Evolutionary conservation across 2,113 vertebrate species (phyloP).

Genomic region (Cichladusa arquata): DNA sequence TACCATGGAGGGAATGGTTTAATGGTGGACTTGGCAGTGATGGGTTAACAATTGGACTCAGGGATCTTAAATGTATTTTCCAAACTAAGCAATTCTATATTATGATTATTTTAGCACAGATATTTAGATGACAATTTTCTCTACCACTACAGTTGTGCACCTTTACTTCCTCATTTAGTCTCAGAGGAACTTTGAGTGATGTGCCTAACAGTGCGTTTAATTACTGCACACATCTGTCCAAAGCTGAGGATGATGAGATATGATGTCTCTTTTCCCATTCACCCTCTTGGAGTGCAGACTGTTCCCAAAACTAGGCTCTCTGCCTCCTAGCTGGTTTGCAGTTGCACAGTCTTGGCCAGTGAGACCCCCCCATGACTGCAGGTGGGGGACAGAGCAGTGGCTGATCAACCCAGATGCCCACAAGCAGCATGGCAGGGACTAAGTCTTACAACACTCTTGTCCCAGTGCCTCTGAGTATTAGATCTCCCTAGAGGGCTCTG

Average conservation of each 20-base stretch:
- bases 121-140: neutral
- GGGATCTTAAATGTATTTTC: neutral
- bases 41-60: neutral
- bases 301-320: neutral
- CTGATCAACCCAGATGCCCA: no score
- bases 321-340: neutral
- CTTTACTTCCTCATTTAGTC: neutral
- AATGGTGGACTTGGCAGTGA: neutral
- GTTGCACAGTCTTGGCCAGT: neutral
- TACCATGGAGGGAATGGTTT: neutral
- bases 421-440: neutral
- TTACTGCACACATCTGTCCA: neutral
- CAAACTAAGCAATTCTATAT: neutral
- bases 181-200: neutral
- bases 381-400: fast-evolving
- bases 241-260: neutral
- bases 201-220: neutral
- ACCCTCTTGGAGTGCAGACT: neutral
- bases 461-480: neutral
- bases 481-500: neutral
- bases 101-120: neutral
- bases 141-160: neutral
- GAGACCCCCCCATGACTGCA: neutral
- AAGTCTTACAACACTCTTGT: neutral
- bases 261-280: neutral